Percentiles rank a stretch among this genome's conserved stretches.
These are phyloP conservation scores for Lepidurus apus DNA, from an alignment of 1,140 invertebrate species.

Conservation along the genomic window DNA sequence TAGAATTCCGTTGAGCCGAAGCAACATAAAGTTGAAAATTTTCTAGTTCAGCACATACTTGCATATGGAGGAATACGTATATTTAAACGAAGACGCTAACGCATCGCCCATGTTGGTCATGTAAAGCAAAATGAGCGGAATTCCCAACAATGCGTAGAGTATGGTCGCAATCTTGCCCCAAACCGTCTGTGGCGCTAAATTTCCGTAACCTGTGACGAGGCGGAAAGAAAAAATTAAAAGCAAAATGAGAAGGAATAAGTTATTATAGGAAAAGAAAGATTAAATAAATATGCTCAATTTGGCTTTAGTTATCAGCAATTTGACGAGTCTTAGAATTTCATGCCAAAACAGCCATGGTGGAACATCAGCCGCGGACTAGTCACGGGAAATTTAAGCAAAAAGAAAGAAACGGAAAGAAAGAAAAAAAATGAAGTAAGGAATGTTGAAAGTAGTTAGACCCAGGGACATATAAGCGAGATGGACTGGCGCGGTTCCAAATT, in stretches of 20 bases:
- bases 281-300: not conserved
- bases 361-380: not conserved
- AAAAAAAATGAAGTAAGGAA: not conserved
- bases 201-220: conserved; percentile 73
- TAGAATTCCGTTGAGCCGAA: too few relatives aligned
- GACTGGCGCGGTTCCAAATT: not conserved
- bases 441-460: conserved; percentile 21
- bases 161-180: conserved; percentile 79
- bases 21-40: conserved; percentile 44
- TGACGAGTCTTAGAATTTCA: not conserved
- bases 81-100: conserved; percentile 69
- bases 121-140: conserved; percentile 84
- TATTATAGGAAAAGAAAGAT: not conserved
- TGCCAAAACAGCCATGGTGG: not conserved
- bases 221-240: conserved; percentile 35
- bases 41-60: conserved; percentile 41
- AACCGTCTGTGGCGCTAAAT: conserved; percentile 67
- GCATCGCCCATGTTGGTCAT: conserved; percentile 75
- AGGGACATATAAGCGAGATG: conserved; percentile 16
- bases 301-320: not conserved
- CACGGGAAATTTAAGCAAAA: not conserved
- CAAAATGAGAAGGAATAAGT: not conserved
- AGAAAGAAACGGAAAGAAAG: conserved; percentile 23
- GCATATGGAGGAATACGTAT: conserved; percentile 43
- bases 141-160: conserved; percentile 80